A percentile compares a stretch with the other conserved stretches of the same genome.
phyloP scores from a whole-genome alignment of 2,888 invertebrate genomes.

The Smittia sp. region DNA sequence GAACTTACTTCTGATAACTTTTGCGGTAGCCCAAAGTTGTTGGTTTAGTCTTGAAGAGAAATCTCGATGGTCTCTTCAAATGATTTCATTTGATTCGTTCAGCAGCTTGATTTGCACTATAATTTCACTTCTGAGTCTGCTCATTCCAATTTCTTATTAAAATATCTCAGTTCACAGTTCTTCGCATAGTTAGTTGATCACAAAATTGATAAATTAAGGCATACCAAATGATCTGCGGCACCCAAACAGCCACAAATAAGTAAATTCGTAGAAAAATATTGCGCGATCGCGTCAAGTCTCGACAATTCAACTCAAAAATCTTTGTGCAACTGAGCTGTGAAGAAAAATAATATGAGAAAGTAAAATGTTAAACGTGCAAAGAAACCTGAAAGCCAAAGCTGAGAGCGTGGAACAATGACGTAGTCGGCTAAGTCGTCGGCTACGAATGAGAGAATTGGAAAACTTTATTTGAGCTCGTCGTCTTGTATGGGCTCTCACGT shows the following conservation, averaged over 20 bases:
- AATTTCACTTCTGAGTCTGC: slow-evolving; percentile 33
- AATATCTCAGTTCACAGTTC: too few relatives aligned
- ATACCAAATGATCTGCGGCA: too few relatives aligned
- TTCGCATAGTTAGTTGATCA: too few relatives aligned
- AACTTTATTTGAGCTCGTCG: neutral
- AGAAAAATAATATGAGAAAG: slow-evolving; percentile 7
- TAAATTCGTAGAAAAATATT: neutral
- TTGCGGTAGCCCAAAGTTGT: neutral
- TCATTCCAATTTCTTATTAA: slow-evolving; percentile 26
- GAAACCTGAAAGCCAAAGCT: neutral
- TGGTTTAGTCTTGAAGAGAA: neutral
- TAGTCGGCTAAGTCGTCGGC: neutral
- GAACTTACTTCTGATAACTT: neutral
- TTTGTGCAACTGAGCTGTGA: slow-evolving; percentile 20
- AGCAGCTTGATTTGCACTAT: neutral
- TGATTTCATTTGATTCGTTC: neutral
- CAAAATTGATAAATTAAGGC: too few relatives aligned
- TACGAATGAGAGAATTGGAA: neutral
- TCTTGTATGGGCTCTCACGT: neutral
- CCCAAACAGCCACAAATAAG: too few relatives aligned
- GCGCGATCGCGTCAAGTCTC: neutral
- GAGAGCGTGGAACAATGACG: slow-evolving; percentile 15
- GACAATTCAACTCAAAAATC: neutral
- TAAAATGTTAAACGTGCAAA: slow-evolving; percentile 6
- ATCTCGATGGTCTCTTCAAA: neutral